Percentiles rank a stretch among this genome's conserved stretches.
phyloP scores from a whole-genome alignment of 92 coral and sea anemone genomes.

The Epizoanthus rinbou region DNA sequence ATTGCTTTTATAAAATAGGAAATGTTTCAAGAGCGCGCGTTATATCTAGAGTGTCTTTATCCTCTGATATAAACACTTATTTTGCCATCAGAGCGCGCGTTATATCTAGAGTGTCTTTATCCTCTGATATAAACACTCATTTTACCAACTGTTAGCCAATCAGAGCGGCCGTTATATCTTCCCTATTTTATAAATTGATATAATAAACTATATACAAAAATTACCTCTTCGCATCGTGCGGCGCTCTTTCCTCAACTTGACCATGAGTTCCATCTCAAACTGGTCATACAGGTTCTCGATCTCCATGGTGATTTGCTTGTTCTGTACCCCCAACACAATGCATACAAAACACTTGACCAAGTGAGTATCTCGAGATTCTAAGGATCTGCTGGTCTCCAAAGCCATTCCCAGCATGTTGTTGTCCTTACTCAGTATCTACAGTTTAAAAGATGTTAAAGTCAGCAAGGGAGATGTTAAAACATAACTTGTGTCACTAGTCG shows the following conservation, averaged over 20 bases:
- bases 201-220: no score
- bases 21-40: no score
- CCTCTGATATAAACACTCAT: no score
- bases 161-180: no score
- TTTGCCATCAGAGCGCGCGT: no score
- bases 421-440: constrained; percentile 43
- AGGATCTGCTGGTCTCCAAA: constrained; percentile 42
- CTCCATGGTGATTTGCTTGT: constrained; percentile 76
- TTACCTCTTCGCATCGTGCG: constrained; percentile 57
- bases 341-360: constrained; percentile 84
- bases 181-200: no score
- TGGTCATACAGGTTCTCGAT: constrained; percentile 86
- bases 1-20: no score
- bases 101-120: no score
- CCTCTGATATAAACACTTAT: no score
- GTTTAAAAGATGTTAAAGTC: neutral
- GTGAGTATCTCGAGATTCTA: neutral
- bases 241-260: constrained; percentile 63
- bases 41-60: no score
- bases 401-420: constrained; percentile 62
- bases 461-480: neutral
- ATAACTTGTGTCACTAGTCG: no score
- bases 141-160: no score
- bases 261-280: constrained; percentile 63
- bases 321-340: constrained; percentile 88